phyloP scores from a whole-genome alignment of 1,140 invertebrate genomes.

The Trachelipus rathkii region DNA sequence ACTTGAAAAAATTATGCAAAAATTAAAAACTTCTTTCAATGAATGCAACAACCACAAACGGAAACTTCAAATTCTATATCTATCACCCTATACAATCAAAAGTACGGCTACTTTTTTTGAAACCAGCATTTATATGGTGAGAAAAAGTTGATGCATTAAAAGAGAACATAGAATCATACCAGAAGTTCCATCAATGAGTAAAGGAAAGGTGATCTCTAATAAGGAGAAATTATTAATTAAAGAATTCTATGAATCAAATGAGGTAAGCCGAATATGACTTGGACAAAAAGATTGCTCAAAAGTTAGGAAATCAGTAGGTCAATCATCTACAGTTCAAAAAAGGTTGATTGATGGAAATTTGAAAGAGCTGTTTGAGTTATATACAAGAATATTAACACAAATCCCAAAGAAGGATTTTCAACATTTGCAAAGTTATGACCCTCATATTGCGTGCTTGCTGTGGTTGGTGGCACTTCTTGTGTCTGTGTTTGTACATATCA shows the following conservation, averaged over 20 bases:
- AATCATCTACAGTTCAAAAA: background rate
- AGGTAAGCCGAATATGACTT: background rate
- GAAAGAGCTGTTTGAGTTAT: conserved; percentile 5
- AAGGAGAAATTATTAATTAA: background rate
- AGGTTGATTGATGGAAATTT: background rate
- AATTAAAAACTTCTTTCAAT: background rate
- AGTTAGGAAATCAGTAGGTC: background rate
- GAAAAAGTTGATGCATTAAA: background rate
- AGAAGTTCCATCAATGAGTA: background rate
- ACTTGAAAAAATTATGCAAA: background rate
- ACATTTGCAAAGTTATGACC: conserved; percentile 3
- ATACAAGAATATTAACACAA: background rate
- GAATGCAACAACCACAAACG: conserved; percentile 1
- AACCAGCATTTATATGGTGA: background rate
- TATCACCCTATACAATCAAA: background rate
- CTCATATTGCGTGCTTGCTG: background rate
- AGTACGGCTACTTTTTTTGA: background rate
- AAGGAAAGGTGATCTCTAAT: conserved; percentile 10
- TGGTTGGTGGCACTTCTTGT: background rate
- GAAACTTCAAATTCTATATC: background rate
- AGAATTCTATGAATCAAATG: background rate
- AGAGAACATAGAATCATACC: background rate
- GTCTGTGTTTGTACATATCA: background rate
- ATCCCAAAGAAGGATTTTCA: background rate
- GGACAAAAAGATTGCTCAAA: background rate